phyloP scores from a whole-genome alignment of 2,888 invertebrate species.

The Caenorhabditis wallacei region DNA sequence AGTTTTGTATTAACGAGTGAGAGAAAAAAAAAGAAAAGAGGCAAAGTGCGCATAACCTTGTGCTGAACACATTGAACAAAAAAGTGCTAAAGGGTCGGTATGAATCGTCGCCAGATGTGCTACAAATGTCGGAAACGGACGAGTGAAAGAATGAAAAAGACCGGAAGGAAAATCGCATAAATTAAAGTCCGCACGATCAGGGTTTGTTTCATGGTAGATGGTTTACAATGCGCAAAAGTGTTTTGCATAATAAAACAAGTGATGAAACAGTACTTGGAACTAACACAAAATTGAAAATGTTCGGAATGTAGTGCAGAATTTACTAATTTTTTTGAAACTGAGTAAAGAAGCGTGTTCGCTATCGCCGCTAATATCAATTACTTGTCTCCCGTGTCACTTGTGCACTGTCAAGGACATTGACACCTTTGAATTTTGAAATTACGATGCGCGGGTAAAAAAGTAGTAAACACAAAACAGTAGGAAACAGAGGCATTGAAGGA shows the following conservation, averaged over 20 bases:
- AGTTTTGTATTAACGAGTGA: constrained; percentile 35
- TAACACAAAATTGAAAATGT: not conserved
- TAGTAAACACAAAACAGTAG: constrained; percentile 18
- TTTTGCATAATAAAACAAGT: constrained; percentile 36
- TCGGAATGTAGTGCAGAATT: not conserved
- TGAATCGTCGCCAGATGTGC: constrained; percentile 59
- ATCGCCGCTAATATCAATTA: constrained; percentile 5
- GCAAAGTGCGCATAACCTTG: constrained; percentile 58
- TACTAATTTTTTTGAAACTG: not conserved
- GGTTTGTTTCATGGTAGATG: constrained; percentile 8
- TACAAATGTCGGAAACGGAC: constrained; percentile 54
- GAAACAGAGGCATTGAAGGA: not conserved
- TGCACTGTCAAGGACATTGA: constrained; percentile 43
- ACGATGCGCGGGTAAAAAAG: constrained; percentile 6
- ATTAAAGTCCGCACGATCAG: constrained; percentile 42
- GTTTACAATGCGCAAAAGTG: constrained; percentile 13
- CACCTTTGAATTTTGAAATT: constrained; percentile 41
- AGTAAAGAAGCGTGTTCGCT: not conserved
- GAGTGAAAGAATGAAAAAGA: constrained; percentile 16
- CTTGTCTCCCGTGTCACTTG: not conserved
- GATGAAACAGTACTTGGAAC: not conserved
- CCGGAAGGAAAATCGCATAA: constrained; percentile 50
- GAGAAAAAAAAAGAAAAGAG: constrained; percentile 4
- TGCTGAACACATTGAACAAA: constrained; percentile 48
- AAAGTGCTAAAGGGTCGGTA: constrained; percentile 61